Percentiles rank a stretch among this genome's conserved stretches.
phyloP scores from a whole-genome alignment of 2,113 vertebrate species.

The Xenopus laevis region DNA sequence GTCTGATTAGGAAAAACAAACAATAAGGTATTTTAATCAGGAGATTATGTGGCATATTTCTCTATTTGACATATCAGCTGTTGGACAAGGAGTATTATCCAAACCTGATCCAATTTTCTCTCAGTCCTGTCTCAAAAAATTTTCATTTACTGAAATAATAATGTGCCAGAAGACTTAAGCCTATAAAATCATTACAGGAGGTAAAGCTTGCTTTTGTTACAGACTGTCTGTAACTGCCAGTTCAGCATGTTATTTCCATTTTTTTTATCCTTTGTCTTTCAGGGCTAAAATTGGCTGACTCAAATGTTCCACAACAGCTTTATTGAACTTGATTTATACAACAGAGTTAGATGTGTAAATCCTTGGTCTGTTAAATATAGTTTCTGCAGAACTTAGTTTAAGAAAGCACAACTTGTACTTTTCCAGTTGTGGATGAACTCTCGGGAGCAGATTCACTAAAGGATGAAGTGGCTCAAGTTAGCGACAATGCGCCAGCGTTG shows the following conservation, averaged over 20 bases:
- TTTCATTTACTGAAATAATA: constrained; percentile 17
- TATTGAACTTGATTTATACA: constrained; percentile 26
- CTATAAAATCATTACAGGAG: background rate
- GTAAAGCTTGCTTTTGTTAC: background rate
- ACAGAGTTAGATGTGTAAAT: constrained; percentile 18
- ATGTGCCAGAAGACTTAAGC: constrained; percentile 3
- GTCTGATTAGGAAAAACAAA: background rate
- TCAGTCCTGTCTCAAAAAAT: background rate
- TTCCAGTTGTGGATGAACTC: too few species aligned
- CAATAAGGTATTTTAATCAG: background rate
- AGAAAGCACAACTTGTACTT: background rate
- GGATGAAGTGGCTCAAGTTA: too few species aligned
- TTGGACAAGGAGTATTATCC: background rate
- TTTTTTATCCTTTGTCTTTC: constrained; percentile 14
- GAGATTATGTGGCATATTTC: background rate
- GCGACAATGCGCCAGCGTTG: too few species aligned
- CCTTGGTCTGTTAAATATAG: constrained; percentile 9
- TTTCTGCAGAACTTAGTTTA: background rate
- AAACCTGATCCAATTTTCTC: background rate
- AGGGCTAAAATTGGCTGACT: constrained; percentile 12
- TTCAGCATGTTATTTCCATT: constrained; percentile 9
- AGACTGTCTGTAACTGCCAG: background rate
- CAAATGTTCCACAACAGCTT: constrained; percentile 9
- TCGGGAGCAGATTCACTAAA: too few species aligned
- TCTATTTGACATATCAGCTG: background rate